phyloP scores from a whole-genome alignment of 2,888 invertebrate species.

The Acleris holmiana region DNA sequence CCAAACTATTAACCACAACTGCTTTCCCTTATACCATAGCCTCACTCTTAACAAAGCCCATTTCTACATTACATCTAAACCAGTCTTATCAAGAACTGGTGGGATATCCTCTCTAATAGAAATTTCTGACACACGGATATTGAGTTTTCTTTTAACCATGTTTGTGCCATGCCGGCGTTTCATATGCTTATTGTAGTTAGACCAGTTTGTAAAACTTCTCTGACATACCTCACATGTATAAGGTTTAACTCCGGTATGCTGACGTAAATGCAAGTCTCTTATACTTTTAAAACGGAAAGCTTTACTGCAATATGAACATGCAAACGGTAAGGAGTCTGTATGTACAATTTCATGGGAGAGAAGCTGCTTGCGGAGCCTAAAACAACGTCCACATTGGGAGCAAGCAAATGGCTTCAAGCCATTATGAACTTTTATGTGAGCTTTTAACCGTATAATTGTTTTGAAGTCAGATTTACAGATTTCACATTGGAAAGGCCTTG shows the following conservation, averaged over 20 bases:
- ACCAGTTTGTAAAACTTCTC: slow-evolving; percentile 88
- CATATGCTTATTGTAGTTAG: slow-evolving; percentile 92
- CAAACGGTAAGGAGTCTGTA: slow-evolving; percentile 88
- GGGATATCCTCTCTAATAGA: neutral
- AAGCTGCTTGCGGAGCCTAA: slow-evolving; percentile 63
- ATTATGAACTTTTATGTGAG: slow-evolving; percentile 59
- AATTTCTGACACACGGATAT: neutral
- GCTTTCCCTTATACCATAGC: no score
- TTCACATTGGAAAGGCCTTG: slow-evolving; percentile 63
- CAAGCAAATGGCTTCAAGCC: slow-evolving; percentile 59
- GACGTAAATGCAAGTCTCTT: slow-evolving; percentile 87
- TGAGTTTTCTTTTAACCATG: slow-evolving; percentile 59
- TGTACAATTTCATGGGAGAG: slow-evolving; percentile 88
- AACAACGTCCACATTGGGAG: slow-evolving; percentile 58
- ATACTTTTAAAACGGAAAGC: slow-evolving; percentile 88
- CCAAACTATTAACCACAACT: no score
- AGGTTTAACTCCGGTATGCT: slow-evolving; percentile 87
- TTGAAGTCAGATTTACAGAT: slow-evolving; percentile 66
- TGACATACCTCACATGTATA: slow-evolving; percentile 88
- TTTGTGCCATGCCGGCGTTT: slow-evolving; percentile 87
- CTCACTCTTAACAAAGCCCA: neutral
- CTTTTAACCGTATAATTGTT: slow-evolving; percentile 50
- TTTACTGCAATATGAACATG: slow-evolving; percentile 88
- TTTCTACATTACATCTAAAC: slow-evolving; percentile 1
- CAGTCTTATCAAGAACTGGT: neutral